Evolutionary conservation across 2,888 invertebrate genomes (phyloP), one percentile per base, ranked within the genome.

Genomic region (Autographa gamma): DNA sequence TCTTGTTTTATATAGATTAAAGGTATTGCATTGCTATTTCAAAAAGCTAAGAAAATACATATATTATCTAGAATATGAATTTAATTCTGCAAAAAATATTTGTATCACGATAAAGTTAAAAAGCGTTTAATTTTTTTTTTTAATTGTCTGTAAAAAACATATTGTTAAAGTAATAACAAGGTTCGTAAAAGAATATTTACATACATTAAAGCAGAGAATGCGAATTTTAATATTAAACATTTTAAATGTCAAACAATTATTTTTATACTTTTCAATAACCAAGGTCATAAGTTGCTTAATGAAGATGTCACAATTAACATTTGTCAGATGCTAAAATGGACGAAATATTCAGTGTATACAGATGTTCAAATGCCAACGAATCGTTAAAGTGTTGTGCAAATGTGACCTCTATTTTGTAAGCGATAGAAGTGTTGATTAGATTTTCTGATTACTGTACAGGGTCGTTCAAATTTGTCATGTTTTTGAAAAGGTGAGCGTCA

Each of bases 351-450:
- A 13, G 11, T 69, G 61, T 67, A 63, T 31, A 66, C 32, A 69
- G 59, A 68, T 68, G 73, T 75, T 69, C 41, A 67, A 82, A 83
- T 83, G 82, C 74, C 82, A 80, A 61, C n/a, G 19, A 32, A 73
- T 76, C 65, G 73, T 75, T 72, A 63, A 52, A 48, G 48, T 56
- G 63, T 80, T 82, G 73, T 80, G 82, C 60, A 80, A 83, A 74
- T 70, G 14, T 63, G 74, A 79, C 77, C 77, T 83, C 73, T 81
- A 71, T 73, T 63, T 74, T 66, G 54, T 66, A 74, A 76, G 64
- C 66, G 74, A 66, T 75, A 80, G 77, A 68, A 71, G 38, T 69
- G 70, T 61, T 77, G 69, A 69, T 81, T 66, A 74, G 81, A 79
- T 79, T 64, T 25, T 31, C 60, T 66, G 60, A 58, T 31, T 65